Conservation (phyloP, 2,113 vertebrate genomes). For the Camelus bactrianus region DNA sequence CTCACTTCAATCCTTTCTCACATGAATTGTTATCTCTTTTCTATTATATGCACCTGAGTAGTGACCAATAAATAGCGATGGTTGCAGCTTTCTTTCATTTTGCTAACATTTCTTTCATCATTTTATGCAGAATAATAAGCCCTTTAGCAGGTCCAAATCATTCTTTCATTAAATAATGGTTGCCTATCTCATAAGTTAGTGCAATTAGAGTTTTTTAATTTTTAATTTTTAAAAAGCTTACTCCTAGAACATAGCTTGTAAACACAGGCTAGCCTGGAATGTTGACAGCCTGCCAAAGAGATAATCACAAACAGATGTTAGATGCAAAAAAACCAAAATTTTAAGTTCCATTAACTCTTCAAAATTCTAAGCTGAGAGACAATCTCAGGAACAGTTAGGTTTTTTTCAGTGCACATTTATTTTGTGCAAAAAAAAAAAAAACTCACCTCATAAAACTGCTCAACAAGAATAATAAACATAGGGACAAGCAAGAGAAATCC, state of each 20-base stretch:
- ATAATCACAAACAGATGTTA: neutral
- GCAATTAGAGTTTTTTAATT: neutral
- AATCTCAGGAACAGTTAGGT: neutral
- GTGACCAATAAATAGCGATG: neutral
- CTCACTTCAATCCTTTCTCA: neutral
- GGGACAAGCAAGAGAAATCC: neutral
- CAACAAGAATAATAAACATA: neutral
- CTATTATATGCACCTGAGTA: neutral
- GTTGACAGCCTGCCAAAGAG: neutral
- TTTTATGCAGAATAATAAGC: slow-evolving; percentile 26
- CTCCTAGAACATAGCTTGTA: neutral
- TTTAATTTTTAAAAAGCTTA: neutral
- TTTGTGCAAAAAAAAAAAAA: neutral
- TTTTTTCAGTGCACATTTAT: neutral
- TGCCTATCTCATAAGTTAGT: neutral
- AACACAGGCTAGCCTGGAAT: slow-evolving; percentile 24
- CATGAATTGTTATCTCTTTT: neutral
- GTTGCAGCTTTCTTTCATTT: neutral
- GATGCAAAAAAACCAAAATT: neutral
- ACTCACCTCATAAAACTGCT: neutral
- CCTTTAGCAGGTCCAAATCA: neutral
- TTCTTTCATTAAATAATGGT: neutral
- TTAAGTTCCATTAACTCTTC: neutral
- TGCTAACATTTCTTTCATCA: neutral
- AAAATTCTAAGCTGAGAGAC: neutral